These are phyloP conservation scores for Xenops minutus DNA, from an alignment of 2,797 vertebrate species.

Conservation along the genomic window DNA sequence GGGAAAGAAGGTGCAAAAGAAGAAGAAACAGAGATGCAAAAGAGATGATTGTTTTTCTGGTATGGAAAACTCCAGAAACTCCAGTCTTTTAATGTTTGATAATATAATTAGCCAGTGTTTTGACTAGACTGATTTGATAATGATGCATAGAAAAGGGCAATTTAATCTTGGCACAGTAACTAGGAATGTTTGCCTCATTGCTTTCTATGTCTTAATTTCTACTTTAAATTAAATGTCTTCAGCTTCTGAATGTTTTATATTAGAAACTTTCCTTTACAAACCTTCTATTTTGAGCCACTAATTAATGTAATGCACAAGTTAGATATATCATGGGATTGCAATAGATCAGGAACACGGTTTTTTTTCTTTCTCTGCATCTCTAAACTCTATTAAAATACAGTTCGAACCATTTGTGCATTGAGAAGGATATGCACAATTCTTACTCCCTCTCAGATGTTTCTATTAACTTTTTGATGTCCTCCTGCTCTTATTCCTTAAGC, in stretches of 20 bases:
- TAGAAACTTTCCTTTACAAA: constrained; percentile 37
- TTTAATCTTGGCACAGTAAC: constrained; percentile 66
- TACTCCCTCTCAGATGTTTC: background rate
- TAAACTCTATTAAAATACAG: background rate
- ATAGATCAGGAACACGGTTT: constrained; percentile 11
- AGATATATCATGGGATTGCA: constrained; percentile 20
- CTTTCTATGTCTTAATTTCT: constrained; percentile 65
- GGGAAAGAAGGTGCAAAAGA: background rate
- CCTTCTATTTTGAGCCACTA: constrained; percentile 46
- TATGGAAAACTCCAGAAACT: constrained; percentile 55
- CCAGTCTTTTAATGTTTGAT: constrained; percentile 45
- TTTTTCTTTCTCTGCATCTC: background rate
- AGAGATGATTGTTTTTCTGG: background rate
- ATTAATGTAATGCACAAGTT: constrained; percentile 42
- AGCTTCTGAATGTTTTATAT: constrained; percentile 43
- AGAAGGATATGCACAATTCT: background rate
- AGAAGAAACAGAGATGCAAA: background rate
- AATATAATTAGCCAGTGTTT: constrained; percentile 68
- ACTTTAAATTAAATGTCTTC: constrained; percentile 60
- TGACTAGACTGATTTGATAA: constrained; percentile 72
- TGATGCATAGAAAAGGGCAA: constrained; percentile 67
- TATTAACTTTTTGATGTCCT: constrained; percentile 1
- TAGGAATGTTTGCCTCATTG: constrained; percentile 56
- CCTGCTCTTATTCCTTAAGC: background rate
- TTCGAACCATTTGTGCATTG: background rate